Base-by-base conservation (phyloP, 2,797 vertebrate genomes). In the Sebastes iracundus region DNA sequence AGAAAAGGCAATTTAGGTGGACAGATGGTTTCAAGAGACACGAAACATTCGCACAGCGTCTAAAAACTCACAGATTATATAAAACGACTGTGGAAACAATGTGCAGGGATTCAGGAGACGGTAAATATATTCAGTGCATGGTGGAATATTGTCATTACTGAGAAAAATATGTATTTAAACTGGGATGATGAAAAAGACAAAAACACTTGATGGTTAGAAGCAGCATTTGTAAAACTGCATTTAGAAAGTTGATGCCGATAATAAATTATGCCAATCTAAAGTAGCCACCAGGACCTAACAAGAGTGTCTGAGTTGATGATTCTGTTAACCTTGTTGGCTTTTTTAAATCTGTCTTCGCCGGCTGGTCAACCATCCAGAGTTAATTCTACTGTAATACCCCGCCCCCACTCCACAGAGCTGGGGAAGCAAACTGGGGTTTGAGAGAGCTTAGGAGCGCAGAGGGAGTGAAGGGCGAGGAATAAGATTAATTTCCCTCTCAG, bases 401-500 rank as follows among this genome's bases (percentile, higher is more conserved):
- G 64, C 69, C 89, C 92, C 83, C 84, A 82, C 87, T 81, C 66
- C 70, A 68, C 76, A 83, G 74, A 81, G 78, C 85, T 60, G 80
- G 72, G 64, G 76, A 89, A 86, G 87, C 81, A 88, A 91, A 90
- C 70, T 59, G 71, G 80, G 87, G 81, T 92, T 88, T 91, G 87
- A 83, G 84, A 85, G 88, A 92, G 93, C 90, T 94, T 93, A 94
- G 88, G 74, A 88, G 76, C 71, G 62, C 86, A 90, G 85, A 91
- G 90, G 88, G 92, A 95, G 87, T 93, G 91, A 95, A 92, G 87
- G 91, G 93, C 91, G 87, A 92, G 88, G 89, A 94, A 95, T 89
- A 90, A 93, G 95, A 96, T 96, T 94, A 89, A 93, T 94, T 95
- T 94, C 85, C 85, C 72, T 90, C 89, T 87, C 90, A 82, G 82